Evolutionary conservation across 2,888 invertebrate genomes (phyloP).

Genomic region (Conomelus anceps): DNA sequence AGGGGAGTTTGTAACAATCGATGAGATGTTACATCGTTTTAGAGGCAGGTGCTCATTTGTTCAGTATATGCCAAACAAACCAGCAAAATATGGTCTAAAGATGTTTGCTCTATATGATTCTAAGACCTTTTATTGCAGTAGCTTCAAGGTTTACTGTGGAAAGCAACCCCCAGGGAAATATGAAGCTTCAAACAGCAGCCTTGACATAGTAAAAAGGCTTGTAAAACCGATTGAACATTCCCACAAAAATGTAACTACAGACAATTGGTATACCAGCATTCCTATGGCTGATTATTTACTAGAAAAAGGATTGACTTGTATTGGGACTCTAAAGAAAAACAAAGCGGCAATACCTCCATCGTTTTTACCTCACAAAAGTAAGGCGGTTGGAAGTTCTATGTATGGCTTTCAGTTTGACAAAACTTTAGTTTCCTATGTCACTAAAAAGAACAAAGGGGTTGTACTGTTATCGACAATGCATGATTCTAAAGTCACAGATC

Average conservation of each 20-base stretch:
- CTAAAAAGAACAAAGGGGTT: conserved; percentile 20
- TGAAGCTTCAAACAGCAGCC: conserved; percentile 18
- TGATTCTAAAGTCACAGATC: conserved; percentile 12
- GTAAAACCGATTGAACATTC: conserved; percentile 24
- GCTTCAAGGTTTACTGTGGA: conserved; percentile 23
- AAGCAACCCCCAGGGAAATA: conserved; percentile 23
- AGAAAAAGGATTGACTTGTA: conserved; percentile 16
- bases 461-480: conserved; percentile 26
- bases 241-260: conserved; percentile 29
- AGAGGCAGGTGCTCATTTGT: too few relatives aligned
- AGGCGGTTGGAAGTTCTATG: conserved; percentile 3
- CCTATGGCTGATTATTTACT: conserved; percentile 15
- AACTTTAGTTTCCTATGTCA: conserved; percentile 18
- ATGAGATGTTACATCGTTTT: conserved; percentile 33
- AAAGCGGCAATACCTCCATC: conserved; percentile 16
- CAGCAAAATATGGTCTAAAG: too few relatives aligned
- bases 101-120: conserved; percentile 33
- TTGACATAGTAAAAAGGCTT: conserved; percentile 27
- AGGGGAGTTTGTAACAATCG: conserved; percentile 30
- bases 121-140: conserved; percentile 19
- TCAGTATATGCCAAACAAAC: too few relatives aligned
- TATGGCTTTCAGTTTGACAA: conserved; percentile 20
- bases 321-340: conserved; percentile 21
- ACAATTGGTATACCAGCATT: conserved; percentile 20
- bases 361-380: conserved; percentile 15